Base-by-base conservation (phyloP, 2,113 vertebrate species). In the Leptosomus discolor region DNA sequence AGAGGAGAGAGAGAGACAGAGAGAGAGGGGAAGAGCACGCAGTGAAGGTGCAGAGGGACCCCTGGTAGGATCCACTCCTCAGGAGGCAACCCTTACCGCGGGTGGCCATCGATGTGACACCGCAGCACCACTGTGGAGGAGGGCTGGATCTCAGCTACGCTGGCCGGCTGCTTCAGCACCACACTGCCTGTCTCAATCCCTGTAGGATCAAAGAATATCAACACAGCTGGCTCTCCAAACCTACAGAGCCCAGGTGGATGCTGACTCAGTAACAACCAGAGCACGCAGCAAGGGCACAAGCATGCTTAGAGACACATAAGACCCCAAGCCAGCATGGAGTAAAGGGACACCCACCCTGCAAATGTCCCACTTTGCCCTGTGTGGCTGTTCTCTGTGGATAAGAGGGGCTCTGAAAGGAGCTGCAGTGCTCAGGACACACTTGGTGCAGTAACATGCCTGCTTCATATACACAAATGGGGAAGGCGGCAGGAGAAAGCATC, bases 41-140 rank as follows among this genome's bases (percentile, higher is more conserved):
- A 75, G 73, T 30, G 4, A 89, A 94, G 84, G 92, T 74, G 64
- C 76, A 26, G 64, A 68, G 54, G 83, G 48, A 89, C 75, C 79
- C 69, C 16, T 32, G 27, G 60, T 73, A 63, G 77, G 80, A 84
- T 83, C 94, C 46, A 1, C 65, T 96, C 92, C 81, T 76, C 4
- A 1, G 87, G 53, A 88, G 78, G 70, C 77, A 75, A 71, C 85
- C 76, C 99, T 99, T 98, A 99, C 99, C 99, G 99, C 14, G 99
- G 99, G 96, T 99, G 99, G 90, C 99, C 99, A 2, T 99, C 99
- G 24, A 99, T 99, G 89, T 99, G 98, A 94, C 99, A 99, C 50
- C 98, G 99, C 85, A 99, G 96, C 0, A 98, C 98, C 96, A 99
- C 98, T 29, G 98, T 97, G 12, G 98, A 97, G 67, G 99, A 99